phyloP scores from a whole-genome alignment of 1,140 invertebrate genomes.

The Hylaeus anthracinus region DNA sequence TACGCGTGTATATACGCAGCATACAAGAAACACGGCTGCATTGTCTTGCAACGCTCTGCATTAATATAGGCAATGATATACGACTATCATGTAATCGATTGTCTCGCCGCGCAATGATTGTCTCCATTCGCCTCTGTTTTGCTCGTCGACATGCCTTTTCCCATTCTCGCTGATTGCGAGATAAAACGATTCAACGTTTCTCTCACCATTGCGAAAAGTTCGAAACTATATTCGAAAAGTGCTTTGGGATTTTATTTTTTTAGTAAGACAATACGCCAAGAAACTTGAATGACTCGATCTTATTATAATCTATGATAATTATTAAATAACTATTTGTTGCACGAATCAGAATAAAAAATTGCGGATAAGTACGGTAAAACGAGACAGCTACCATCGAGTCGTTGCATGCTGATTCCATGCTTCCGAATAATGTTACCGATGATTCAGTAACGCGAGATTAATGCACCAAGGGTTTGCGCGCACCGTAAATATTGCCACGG shows the following conservation, averaged over 20 bases:
- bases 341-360: no score
- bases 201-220: no score
- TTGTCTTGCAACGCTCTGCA: slow-evolving; percentile 12
- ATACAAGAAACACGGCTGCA: background rate
- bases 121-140: slow-evolving; percentile 31
- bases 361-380: no score
- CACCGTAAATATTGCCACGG: slow-evolving; percentile 21
- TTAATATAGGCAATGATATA: slow-evolving; percentile 50
- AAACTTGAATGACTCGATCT: no score
- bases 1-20: background rate
- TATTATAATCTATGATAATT: no score
- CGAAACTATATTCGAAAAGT: no score
- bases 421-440: background rate
- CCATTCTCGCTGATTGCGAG: background rate
- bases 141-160: background rate
- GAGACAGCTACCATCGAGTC: background rate
- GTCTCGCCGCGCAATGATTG: slow-evolving; percentile 22
- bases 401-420: background rate
- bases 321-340: no score
- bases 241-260: no score
- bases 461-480: no score
- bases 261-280: no score
- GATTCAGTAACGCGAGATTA: background rate
- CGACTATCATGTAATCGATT: slow-evolving; percentile 34
- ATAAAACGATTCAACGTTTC: background rate